Evolutionary conservation across 2,797 vertebrate genomes (phyloP).

Genomic region (Limnodromus scolopaceus): DNA sequence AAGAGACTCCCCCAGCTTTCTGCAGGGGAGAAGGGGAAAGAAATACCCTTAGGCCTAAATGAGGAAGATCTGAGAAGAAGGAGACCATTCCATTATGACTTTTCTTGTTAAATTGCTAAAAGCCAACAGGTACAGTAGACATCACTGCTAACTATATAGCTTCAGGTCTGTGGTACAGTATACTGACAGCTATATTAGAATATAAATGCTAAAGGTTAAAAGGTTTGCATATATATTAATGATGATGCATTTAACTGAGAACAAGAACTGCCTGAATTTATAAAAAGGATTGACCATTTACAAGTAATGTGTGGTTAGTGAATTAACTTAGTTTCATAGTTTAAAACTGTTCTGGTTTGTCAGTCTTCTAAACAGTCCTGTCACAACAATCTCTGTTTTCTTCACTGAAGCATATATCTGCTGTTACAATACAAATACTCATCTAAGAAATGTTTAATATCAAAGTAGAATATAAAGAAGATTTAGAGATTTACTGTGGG

Average conservation of each 20-base stretch:
- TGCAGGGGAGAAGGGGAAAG: accelerated
- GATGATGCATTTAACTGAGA: not conserved
- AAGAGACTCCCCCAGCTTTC: not conserved
- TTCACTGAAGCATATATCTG: not conserved
- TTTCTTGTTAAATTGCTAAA: not conserved
- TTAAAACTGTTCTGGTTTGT: not conserved
- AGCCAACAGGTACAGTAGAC: not conserved
- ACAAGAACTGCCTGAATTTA: not conserved
- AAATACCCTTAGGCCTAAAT: not conserved
- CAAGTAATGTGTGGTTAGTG: not conserved
- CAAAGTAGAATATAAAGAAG: not conserved
- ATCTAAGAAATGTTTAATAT: not conserved
- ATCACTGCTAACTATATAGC: not conserved
- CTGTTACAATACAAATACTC: not conserved
- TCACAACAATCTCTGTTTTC: not conserved
- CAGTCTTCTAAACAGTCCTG: not conserved
- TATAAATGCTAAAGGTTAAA: not conserved
- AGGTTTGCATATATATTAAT: not conserved
- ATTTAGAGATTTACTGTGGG: not conserved
- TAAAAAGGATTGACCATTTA: not conserved
- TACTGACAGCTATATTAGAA: not conserved
- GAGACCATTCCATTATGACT: not conserved
- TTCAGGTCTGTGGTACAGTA: not conserved
- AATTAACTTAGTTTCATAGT: not conserved
- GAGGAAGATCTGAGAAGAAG: not conserved